Evolutionary conservation across 2,888 invertebrate genomes (phyloP).

Genomic region (Drosophila villosipedis): DNA sequence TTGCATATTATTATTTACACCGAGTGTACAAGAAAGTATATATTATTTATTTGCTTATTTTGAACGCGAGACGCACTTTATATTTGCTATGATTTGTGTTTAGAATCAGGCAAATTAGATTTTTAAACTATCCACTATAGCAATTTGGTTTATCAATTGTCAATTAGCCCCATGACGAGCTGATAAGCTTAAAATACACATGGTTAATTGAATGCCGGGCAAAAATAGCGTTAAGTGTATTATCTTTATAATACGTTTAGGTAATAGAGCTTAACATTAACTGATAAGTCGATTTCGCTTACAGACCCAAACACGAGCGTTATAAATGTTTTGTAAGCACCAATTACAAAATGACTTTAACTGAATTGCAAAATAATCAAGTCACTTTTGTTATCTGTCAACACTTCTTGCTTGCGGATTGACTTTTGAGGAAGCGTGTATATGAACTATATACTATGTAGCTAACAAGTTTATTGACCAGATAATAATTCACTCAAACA

Average conservation of each 20-base stretch:
- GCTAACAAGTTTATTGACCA: background rate
- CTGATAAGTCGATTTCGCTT: conserved; percentile 15
- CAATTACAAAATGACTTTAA: conserved; percentile 22
- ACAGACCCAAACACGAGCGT: conserved; percentile 1
- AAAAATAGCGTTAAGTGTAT: conserved; percentile 17
- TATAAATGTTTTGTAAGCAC: conserved; percentile 4
- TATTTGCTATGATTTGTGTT: conserved; percentile 9
- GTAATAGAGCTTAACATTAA: conserved; percentile 5
- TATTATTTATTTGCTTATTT: background rate
- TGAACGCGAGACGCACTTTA: conserved; percentile 1
- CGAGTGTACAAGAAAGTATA: background rate
- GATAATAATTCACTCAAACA: background rate
- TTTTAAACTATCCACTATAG: conserved; percentile 20
- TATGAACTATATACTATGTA: background rate
- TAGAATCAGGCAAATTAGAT: conserved; percentile 2
- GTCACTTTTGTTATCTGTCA: conserved; percentile 11
- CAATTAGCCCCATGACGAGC: conserved; percentile 14
- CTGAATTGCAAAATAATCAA: conserved; percentile 3
- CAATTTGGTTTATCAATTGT: conserved; percentile 37
- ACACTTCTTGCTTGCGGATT: background rate
- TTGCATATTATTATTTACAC: conserved; percentile 33
- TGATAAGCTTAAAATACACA: conserved; percentile 32
- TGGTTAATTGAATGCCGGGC: background rate
- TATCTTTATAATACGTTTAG: conserved; percentile 37
- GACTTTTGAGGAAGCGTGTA: background rate